Base-by-base conservation (phyloP, 23 tunicate genomes). In the Halocynthia aurantium region DNA sequence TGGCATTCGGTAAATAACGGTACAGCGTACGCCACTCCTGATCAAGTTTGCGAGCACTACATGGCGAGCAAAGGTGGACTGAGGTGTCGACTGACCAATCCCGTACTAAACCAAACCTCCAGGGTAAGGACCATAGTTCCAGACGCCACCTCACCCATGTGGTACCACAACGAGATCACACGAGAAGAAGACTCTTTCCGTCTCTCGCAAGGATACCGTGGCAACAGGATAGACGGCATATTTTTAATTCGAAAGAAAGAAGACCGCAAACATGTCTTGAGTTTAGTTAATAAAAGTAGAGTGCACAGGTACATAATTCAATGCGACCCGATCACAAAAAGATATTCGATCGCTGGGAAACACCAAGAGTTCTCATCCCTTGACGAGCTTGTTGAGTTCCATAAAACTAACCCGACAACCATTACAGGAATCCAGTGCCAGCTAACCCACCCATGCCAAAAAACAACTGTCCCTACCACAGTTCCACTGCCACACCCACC, bases 121-220 rank as follows among this genome's bases (percentile, higher is more conserved):
- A 53, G 67, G 10, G 6, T 22, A 50, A 52, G 7, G 6, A 18
- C 55, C 40, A 4, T 55, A 31, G 2, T 22, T 7, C 31, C 57
- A 20, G 20, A 52, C 19, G 52, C 64, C 55, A 31, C n/a, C 6
- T 52, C 86, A 5, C 49, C 62, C 62, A 87, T 78, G 22, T 88
- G 95, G 95, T 88, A 68, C 69, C 95, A 88, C 76, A 82, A 86
- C 7, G 21, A 78, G 6, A 88, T 88, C 51, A 71, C 95, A 17
- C 62, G 95, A 54, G 81, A 88, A 21, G 95, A 88, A 83, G 95
- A 88, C 68, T 62, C 84, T 21, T 52, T 75, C 8, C 57, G 87
- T 7, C 66, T 88, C 44, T 82, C 95, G 7, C 61, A 73, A 11
- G 84, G 84, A 20, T 88, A 83, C 53, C 64, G 76, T 12, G 22